Evolutionary conservation across 2,797 vertebrate genomes (phyloP).

Genomic region (Acanthornis magna): DNA sequence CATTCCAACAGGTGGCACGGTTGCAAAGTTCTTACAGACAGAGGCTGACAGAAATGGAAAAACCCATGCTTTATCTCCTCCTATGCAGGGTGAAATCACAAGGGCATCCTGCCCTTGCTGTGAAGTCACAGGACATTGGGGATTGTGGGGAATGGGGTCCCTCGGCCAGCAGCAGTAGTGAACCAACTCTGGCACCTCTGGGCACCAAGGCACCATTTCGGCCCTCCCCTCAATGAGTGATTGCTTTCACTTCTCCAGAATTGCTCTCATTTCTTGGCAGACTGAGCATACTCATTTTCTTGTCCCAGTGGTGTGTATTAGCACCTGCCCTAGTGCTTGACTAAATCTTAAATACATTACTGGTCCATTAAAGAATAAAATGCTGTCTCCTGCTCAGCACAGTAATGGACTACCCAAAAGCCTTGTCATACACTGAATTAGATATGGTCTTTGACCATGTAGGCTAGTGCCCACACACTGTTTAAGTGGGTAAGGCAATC

Average conservation of each 20-base stretch:
- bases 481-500: not conserved
- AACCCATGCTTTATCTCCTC: not conserved
- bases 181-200: accelerated
- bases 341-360: not conserved
- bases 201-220: not conserved
- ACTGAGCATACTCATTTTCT: not conserved
- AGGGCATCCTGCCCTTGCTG: not conserved
- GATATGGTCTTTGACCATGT: not conserved
- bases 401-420: not conserved
- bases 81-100: not conserved
- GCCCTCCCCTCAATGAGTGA: accelerated
- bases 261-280: not conserved
- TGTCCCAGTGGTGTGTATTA: not conserved
- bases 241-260: not conserved
- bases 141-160: accelerated
- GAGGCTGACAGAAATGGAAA: not conserved
- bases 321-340: not conserved
- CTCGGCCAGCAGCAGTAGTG: accelerated
- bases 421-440: not conserved
- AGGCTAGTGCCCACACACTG: not conserved
- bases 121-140: not conserved
- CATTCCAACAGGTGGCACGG: not conserved
- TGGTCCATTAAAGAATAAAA: not conserved
- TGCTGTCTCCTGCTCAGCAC: not conserved
- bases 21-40: not conserved